These are phyloP conservation scores for Apodemia zela DNA, from an alignment of 2,888 invertebrate genomes.

Conservation along the genomic window DNA sequence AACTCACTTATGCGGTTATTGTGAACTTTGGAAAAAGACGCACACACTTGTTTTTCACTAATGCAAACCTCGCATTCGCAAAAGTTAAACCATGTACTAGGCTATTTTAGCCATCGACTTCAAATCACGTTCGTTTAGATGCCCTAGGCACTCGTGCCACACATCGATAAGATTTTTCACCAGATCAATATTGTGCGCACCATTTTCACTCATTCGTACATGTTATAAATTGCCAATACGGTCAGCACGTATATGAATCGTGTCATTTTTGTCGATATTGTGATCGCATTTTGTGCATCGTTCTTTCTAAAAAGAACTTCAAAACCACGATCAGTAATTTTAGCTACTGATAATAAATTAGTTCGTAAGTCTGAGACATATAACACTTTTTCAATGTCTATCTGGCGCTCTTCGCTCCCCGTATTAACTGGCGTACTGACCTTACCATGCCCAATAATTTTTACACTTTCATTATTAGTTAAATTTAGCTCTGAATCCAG, in stretches of 20 bases:
- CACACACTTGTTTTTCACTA: constrained; percentile 20
- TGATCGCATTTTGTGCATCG: constrained; percentile 24
- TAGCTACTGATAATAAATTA: constrained; percentile 25
- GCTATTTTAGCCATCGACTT: no score
- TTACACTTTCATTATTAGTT: constrained; percentile 22
- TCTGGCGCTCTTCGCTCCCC: constrained; percentile 19
- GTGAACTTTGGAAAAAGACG: background rate
- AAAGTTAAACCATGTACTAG: constrained; percentile 24
- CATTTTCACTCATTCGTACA: constrained; percentile 25
- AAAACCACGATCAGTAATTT: constrained; percentile 25
- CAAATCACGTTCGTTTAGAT: no score
- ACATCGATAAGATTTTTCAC: constrained; percentile 21
- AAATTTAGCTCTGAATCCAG: constrained; percentile 24
- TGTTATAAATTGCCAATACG: constrained; percentile 25
- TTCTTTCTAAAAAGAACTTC: constrained; percentile 23
- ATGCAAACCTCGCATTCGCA: constrained; percentile 22
- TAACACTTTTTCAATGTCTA: constrained; percentile 25
- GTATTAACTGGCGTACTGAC: constrained; percentile 24
- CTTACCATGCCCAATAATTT: constrained; percentile 22
- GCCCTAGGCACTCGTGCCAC: constrained; percentile 24
- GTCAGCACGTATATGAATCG: constrained; percentile 26
- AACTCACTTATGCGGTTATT: background rate
- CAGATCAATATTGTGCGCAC: constrained; percentile 20
- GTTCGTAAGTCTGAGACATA: constrained; percentile 27
- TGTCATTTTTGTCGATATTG: constrained; percentile 23